A percentile compares a stretch with the other conserved stretches of the same genome.
Conservation (phyloP, 2,888 invertebrate genomes). For the Drosophila leonis region DNA sequence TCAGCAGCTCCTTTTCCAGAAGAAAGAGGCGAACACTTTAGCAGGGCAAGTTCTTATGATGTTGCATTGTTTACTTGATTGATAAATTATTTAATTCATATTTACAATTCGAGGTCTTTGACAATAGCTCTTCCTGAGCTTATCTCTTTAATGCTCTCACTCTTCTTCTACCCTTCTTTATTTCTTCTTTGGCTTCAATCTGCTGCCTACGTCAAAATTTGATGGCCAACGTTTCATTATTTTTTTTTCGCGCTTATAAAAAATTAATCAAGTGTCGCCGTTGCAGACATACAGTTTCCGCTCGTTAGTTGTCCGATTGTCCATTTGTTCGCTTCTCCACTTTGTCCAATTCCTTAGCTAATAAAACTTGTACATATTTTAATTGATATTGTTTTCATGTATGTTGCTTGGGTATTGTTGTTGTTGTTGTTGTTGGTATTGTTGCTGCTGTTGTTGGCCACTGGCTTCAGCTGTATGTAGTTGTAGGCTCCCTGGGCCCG, state of each 20-base stretch:
- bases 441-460: conserved; percentile 26
- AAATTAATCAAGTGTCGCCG: conserved; percentile 55
- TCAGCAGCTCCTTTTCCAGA: neutral
- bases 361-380: conserved; percentile 63
- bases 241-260: conserved; percentile 32
- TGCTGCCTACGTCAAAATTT: conserved; percentile 13
- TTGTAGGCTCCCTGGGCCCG: conserved; percentile 37
- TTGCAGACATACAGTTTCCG: conserved; percentile 54
- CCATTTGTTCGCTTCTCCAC: conserved; percentile 20
- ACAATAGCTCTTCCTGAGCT: too few species aligned
- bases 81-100: neutral
- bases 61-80: too few species aligned
- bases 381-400: conserved; percentile 64
- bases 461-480: conserved; percentile 12
- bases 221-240: conserved; percentile 2
- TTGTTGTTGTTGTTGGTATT: conserved; percentile 10
- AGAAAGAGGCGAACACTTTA: too few species aligned
- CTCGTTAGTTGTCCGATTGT: conserved; percentile 25
- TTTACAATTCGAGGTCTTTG: neutral
- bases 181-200: neutral
- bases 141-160: neutral
- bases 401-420: conserved; percentile 13
- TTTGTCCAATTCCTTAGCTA: conserved; percentile 42
- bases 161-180: neutral
- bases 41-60: too few species aligned